These are phyloP conservation scores for Proctacanthus coquilletti DNA, from an alignment of 1,140 invertebrate genomes.

Conservation along the genomic window DNA sequence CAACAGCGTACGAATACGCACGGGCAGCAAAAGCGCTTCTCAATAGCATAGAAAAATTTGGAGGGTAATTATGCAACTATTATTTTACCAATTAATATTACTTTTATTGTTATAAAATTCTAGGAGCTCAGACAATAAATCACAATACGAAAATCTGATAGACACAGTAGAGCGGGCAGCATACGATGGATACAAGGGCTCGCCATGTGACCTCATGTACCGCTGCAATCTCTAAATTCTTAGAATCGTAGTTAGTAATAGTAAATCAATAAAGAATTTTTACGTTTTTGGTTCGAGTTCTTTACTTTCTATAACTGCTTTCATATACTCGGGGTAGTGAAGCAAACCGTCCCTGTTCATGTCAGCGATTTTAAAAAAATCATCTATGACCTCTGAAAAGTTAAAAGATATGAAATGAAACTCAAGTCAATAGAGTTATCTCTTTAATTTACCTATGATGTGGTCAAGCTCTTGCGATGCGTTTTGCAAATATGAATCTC, in stretches of 20 bases:
- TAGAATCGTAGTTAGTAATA: not conserved
- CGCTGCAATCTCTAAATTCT: conserved; percentile 4
- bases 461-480: conserved; percentile 23
- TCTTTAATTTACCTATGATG: conserved; percentile 17
- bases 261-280: not conserved
- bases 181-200: conserved; percentile 19
- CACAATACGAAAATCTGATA: conserved; percentile 21
- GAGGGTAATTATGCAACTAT: conserved; percentile 36
- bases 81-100: not conserved
- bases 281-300: conserved; percentile 5
- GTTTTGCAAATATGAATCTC: conserved; percentile 18
- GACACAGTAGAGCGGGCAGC: conserved; percentile 20
- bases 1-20: conserved; percentile 53
- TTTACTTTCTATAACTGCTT: conserved; percentile 20
- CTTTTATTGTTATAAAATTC: not conserved
- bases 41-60: conserved; percentile 49
- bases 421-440: not conserved
- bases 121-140: conserved; percentile 14
- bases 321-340: conserved; percentile 57
- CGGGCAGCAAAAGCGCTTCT: conserved; percentile 56
- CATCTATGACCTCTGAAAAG: conserved; percentile 53
- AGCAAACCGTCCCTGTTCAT: conserved; percentile 60
- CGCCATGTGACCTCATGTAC: conserved; percentile 19
- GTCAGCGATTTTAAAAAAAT: conserved; percentile 59
- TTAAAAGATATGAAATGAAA: not conserved